phyloP scores from a whole-genome alignment of 2,797 vertebrate species.

The Tokudaia muenninki region DNA sequence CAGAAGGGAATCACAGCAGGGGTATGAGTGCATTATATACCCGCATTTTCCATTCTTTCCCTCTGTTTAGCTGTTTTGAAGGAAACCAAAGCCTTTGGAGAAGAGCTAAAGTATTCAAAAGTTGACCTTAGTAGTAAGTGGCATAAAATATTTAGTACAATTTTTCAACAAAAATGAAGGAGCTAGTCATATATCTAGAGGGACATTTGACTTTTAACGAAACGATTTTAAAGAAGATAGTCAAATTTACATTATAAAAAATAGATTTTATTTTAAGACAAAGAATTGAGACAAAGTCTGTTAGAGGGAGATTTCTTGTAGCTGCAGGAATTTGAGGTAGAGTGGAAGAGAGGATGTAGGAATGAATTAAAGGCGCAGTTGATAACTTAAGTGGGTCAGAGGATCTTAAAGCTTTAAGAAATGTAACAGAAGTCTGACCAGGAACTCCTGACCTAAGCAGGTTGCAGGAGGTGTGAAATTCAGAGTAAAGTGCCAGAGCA shows the following conservation, averaged over 20 bases:
- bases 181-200: background rate
- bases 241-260: constrained; percentile 9
- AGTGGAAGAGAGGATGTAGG: background rate
- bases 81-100: constrained; percentile 23
- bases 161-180: constrained; percentile 17
- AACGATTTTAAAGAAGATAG: background rate
- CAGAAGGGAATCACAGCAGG: background rate
- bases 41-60: background rate
- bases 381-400: background rate
- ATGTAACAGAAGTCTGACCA: constrained; percentile 3
- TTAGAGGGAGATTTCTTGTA: constrained; percentile 14
- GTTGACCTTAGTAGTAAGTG: background rate
- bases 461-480: constrained; percentile 44
- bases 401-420: constrained; percentile 38
- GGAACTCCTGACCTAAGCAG: constrained; percentile 44
- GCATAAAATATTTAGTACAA: background rate
- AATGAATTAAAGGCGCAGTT: constrained; percentile 29
- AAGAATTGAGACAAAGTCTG: constrained; percentile 1
- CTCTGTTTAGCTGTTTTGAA: constrained; percentile 28
- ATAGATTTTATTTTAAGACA: constrained; percentile 3
- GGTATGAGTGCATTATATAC: background rate
- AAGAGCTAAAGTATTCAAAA: constrained; percentile 43
- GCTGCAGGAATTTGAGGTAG: background rate
- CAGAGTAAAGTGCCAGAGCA: background rate
- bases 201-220: constrained; percentile 46